A percentile compares a stretch with the other conserved stretches of the same genome.
Evolutionary conservation across 2,888 invertebrate genomes (phyloP).

Genomic region (Dryobota labecula): DNA sequence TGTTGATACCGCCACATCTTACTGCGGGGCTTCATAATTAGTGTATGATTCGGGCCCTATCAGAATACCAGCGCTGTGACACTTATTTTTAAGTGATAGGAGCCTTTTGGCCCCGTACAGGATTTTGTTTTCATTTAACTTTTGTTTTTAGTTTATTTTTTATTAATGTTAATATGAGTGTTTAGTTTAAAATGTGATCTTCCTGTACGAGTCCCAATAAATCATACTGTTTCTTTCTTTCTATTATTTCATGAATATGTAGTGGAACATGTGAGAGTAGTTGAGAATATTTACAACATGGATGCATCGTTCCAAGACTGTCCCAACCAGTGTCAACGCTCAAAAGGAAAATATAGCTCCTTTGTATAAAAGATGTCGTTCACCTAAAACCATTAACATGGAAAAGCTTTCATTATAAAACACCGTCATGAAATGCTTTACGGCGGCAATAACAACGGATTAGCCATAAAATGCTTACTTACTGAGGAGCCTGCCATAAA

Average conservation of each 20-base stretch:
- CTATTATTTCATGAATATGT: slow-evolving; percentile 50
- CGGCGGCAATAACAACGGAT: slow-evolving; percentile 64
- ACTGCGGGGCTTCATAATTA: slow-evolving; percentile 18
- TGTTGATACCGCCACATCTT: too few species aligned
- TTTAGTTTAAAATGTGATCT: too few species aligned
- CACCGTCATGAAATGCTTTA: slow-evolving; percentile 30
- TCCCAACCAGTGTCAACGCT: background rate
- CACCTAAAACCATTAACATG: slow-evolving; percentile 28
- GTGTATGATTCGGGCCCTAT: slow-evolving; percentile 21
- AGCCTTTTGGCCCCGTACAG: too few species aligned
- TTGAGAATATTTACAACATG: slow-evolving; percentile 10
- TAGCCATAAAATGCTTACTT: slow-evolving; percentile 62
- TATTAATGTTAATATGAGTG: too few species aligned
- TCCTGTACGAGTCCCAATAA: too few species aligned
- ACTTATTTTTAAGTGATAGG: too few species aligned
- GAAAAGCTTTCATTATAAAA: slow-evolving; percentile 28
- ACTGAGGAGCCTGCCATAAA: slow-evolving; percentile 41
- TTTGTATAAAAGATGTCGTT: slow-evolving; percentile 14
- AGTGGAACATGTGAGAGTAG: slow-evolving; percentile 17
- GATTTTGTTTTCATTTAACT: too few species aligned
- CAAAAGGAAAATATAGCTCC: slow-evolving; percentile 2
- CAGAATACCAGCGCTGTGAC: too few species aligned
- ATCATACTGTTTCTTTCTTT: too few species aligned
- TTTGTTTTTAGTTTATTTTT: too few species aligned
- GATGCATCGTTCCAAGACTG: background rate